These are phyloP conservation scores for Piprites chloris DNA, from an alignment of 2,113 vertebrate species.

Conservation along the genomic window DNA sequence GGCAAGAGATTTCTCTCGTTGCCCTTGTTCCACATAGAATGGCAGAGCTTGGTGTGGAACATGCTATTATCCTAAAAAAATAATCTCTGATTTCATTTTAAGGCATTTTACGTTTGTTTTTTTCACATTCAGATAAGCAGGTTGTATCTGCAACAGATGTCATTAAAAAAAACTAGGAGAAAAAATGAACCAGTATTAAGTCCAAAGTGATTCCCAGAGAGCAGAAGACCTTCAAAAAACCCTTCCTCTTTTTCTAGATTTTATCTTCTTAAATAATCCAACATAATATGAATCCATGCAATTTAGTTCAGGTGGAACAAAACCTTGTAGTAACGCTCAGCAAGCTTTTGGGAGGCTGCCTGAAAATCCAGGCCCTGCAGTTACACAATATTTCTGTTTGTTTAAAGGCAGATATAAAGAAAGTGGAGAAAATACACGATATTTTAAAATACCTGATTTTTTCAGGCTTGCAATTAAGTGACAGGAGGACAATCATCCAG, in stretches of 20 bases:
- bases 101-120: not conserved
- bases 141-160: not conserved
- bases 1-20: not conserved
- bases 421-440: fast-evolving
- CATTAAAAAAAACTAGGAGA: not conserved
- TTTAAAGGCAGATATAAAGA: not conserved
- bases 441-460: not conserved
- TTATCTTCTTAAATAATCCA: not conserved
- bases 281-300: not conserved
- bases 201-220: not conserved
- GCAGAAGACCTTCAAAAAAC: not conserved
- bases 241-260: not conserved
- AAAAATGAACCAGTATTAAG: not conserved
- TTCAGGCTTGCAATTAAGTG: not conserved
- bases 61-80: not conserved
- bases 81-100: not conserved
- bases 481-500: not conserved
- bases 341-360: not conserved
- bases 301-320: not conserved
- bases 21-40: not conserved
- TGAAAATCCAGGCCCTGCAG: not conserved
- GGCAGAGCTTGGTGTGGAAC: not conserved
- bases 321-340: not conserved
- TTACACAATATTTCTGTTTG: not conserved
- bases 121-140: not conserved